Percentiles rank a stretch among this genome's conserved stretches.
Conservation (phyloP, 2,888 invertebrate genomes). For the Mythimna lalbum region DNA sequence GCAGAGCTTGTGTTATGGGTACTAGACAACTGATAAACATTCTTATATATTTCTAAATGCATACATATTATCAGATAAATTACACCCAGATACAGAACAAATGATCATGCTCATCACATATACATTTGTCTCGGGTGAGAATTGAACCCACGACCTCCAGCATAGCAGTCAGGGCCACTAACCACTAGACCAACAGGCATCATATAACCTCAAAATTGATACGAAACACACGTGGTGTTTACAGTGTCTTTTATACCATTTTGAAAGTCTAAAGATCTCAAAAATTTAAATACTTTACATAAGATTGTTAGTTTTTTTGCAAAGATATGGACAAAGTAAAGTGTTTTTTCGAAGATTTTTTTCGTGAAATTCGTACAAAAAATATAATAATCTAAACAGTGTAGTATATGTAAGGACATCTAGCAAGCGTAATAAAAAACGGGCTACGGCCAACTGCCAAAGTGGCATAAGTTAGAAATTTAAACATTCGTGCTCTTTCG, state of each 20-base stretch:
- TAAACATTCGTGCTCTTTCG: background rate
- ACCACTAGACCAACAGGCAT: too few species aligned
- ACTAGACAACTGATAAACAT: too few species aligned
- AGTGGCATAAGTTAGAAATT: constrained; percentile 52
- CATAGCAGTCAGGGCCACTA: too few species aligned
- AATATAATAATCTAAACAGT: constrained; percentile 68
- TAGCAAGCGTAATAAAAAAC: constrained; percentile 71
- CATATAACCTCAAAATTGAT: too few species aligned
- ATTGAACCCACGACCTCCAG: too few species aligned
- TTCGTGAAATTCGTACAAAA: constrained; percentile 66
- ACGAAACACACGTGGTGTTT: background rate
- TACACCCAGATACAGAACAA: too few species aligned
- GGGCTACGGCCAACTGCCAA: constrained; percentile 10
- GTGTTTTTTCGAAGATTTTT: constrained; percentile 53
- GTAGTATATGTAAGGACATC: constrained; percentile 70
- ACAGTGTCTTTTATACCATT: background rate
- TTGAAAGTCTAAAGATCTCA: background rate
- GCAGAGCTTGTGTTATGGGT: too few species aligned
- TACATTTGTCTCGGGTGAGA: too few species aligned
- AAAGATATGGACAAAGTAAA: constrained; percentile 14
- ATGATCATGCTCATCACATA: too few species aligned
- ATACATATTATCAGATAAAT: too few species aligned
- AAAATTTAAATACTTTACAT: background rate
- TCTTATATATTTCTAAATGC: too few species aligned
- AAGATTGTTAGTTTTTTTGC: background rate